phyloP scores from a whole-genome alignment of 2,888 invertebrate genomes.

The Sinotaia quadrata region DNA sequence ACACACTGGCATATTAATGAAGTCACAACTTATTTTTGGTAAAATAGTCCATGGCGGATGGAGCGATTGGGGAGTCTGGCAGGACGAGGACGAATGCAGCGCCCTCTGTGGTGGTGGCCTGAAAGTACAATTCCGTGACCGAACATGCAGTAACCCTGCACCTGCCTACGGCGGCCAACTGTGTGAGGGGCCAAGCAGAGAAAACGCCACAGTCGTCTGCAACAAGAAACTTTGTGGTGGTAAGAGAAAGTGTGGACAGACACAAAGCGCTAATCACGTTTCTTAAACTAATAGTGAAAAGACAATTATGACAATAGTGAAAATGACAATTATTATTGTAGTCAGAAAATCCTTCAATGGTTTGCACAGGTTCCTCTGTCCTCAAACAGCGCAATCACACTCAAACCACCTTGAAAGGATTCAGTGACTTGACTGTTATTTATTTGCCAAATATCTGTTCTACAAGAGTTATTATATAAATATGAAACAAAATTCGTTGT shows the following conservation, averaged over 20 bases:
- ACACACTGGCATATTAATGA: background rate
- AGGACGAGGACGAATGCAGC: conserved; percentile 30
- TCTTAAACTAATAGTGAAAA: no score
- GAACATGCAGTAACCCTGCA: conserved; percentile 30
- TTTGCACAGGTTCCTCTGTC: no score
- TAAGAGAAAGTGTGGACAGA: conserved; percentile 1
- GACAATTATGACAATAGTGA: no score
- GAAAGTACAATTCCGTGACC: conserved; percentile 19
- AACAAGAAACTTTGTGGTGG: conserved; percentile 28
- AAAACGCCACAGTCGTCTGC: conserved; percentile 22
- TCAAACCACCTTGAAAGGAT: no score
- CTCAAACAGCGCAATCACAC: no score
- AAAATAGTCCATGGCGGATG: conserved; percentile 29
- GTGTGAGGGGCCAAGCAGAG: conserved; percentile 16
- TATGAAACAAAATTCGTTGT: no score
- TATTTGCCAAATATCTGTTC: no score
- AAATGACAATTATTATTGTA: no score
- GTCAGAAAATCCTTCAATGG: no score
- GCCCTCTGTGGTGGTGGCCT: conserved; percentile 29
- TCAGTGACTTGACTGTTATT: no score
- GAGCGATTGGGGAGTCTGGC: conserved; percentile 32
- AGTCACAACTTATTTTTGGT: background rate
- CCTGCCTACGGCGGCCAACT: conserved; percentile 25
- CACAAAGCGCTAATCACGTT: no score
- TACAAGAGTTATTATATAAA: no score